phyloP scores from a whole-genome alignment of 2,113 vertebrate species.

The Pseudopipra pipra region DNA sequence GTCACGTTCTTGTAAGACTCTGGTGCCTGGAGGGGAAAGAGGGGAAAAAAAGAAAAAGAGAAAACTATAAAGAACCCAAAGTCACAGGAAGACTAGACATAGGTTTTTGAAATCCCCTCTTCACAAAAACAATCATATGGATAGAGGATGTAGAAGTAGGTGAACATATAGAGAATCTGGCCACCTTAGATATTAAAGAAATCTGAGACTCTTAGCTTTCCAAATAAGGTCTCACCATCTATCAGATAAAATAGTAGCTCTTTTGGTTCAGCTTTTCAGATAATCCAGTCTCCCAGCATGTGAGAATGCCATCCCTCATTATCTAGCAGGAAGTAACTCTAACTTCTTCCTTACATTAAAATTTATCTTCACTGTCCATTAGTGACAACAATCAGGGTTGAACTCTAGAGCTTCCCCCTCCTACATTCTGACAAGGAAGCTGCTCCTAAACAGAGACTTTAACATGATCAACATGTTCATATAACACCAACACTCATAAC shows the following conservation, averaged over 20 bases:
- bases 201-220: not conserved
- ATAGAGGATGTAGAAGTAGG: not conserved
- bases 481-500: not conserved
- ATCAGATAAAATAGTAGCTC: not conserved
- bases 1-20: constrained; percentile 98
- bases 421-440: not conserved
- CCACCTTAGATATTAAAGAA: not conserved
- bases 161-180: not conserved
- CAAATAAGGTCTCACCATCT: not conserved
- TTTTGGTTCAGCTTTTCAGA: not conserved
- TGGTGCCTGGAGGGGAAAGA: constrained; percentile 80
- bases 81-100: not conserved
- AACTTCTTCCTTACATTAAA: not conserved
- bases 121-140: not conserved
- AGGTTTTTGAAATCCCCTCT: not conserved
- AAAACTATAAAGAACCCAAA: not conserved
- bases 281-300: not conserved
- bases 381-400: not conserved
- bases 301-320: not conserved
- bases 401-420: not conserved
- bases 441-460: not conserved
- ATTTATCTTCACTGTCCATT: not conserved
- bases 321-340: not conserved
- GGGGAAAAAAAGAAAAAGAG: not conserved
- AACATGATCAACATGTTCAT: not conserved